Percentiles rank a stretch among this genome's conserved stretches.
phyloP scores from a whole-genome alignment of 2,113 vertebrate genomes.

The Tinamus guttatus region DNA sequence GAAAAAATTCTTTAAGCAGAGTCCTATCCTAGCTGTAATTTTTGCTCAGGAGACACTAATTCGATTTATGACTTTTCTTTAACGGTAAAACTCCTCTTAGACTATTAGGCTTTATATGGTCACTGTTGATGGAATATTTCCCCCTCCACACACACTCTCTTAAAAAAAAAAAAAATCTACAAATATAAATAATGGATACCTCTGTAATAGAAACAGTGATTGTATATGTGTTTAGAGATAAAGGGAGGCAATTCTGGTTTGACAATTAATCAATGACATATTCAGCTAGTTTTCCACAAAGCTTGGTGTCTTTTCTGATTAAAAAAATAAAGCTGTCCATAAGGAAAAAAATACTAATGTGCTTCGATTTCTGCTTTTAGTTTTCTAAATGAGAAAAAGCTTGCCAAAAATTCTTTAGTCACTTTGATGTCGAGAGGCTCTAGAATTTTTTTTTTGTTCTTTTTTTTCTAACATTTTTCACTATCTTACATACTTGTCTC shows the following conservation, averaged over 20 bases:
- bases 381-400: not conserved
- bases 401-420: not conserved
- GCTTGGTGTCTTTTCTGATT: not conserved
- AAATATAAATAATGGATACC: not conserved
- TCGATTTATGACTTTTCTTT: not conserved
- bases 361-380: not conserved
- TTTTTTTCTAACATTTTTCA: not conserved
- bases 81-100: not conserved
- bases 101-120: not conserved
- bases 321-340: not conserved
- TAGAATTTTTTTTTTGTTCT: not conserved
- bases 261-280: not conserved
- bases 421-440: not conserved
- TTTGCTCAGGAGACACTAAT: not conserved
- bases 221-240: rapidly evolving
- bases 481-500: not conserved
- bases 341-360: not conserved
- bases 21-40: not conserved
- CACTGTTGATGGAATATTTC: not conserved
- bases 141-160: not conserved
- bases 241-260: not conserved
- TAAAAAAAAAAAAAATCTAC: not conserved
- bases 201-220: not conserved
- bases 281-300: not conserved
- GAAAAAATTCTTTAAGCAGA: not conserved